A percentile compares a stretch with the other conserved stretches of the same genome.
Conservation (phyloP, 1,140 invertebrate species). For the Rhagoletis pomonella region DNA sequence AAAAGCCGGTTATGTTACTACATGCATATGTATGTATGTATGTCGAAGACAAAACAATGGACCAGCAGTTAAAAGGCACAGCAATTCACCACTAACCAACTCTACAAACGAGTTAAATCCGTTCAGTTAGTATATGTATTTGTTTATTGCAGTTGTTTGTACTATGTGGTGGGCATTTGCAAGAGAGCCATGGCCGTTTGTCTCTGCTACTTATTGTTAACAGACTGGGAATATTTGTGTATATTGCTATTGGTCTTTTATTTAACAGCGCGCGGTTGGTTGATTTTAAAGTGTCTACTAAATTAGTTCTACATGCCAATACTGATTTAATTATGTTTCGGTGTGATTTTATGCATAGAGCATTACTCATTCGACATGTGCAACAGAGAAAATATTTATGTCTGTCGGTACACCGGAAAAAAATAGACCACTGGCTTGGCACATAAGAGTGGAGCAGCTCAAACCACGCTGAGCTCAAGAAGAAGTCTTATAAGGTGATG, state of each 20-base stretch:
- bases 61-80: neutral
- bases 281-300: neutral
- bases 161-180: neutral
- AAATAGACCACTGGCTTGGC: neutral
- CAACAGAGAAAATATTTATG: constrained; percentile 6
- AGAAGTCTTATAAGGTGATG: no score
- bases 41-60: neutral
- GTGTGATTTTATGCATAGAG: neutral
- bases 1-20: constrained; percentile 46
- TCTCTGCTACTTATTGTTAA: constrained; percentile 5
- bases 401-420: neutral
- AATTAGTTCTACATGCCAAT: constrained; percentile 42
- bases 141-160: constrained; percentile 11
- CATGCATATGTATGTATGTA: no score
- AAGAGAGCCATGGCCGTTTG: constrained; percentile 8
- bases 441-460: no score
- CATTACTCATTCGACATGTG: neutral
- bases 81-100: constrained; percentile 47
- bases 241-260: constrained; percentile 2
- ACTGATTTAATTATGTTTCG: constrained; percentile 18
- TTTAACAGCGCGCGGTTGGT: neutral
- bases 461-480: no score
- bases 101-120: constrained; percentile 21
- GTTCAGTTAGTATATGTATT: neutral
- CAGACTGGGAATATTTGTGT: neutral